phyloP scores from a whole-genome alignment of 2,113 vertebrate genomes.

The Phainopepla nitens region DNA sequence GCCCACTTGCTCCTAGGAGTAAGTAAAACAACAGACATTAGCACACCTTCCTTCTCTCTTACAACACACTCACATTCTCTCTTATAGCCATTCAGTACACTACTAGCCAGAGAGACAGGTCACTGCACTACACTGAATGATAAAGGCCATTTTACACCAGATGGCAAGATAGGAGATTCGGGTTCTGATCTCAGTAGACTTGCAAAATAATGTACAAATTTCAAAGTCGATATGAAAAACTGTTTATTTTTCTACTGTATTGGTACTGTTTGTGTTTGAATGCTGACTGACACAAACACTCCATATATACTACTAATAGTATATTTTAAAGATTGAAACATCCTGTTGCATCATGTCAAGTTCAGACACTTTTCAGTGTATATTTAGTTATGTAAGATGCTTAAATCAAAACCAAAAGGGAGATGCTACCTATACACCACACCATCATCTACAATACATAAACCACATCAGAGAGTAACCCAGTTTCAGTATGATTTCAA shows the following conservation, averaged over 20 bases:
- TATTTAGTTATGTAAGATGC: neutral
- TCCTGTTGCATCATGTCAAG: neutral
- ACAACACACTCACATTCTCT: neutral
- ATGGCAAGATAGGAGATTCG: neutral
- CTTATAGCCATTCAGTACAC: neutral
- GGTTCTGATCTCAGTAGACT: neutral
- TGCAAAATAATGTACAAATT: neutral
- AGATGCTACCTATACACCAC: neutral
- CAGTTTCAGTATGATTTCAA: neutral
- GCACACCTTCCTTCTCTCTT: neutral
- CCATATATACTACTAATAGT: neutral
- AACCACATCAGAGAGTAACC: neutral
- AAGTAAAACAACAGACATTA: slow-evolving; percentile 31
- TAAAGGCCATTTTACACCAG: neutral
- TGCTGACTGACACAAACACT: neutral
- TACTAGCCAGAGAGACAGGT: neutral
- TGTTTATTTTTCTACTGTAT: neutral
- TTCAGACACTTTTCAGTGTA: neutral
- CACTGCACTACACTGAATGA: neutral
- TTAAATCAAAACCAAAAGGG: neutral
- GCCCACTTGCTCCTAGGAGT: slow-evolving; percentile 91
- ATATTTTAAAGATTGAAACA: neutral
- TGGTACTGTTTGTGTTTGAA: neutral
- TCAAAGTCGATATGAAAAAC: neutral
- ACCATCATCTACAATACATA: neutral